Percentiles rank a stretch among this genome's conserved stretches.
Evolutionary conservation across 2,113 vertebrate species (phyloP).

Genomic region (Phrynosoma platyrhinos): DNA sequence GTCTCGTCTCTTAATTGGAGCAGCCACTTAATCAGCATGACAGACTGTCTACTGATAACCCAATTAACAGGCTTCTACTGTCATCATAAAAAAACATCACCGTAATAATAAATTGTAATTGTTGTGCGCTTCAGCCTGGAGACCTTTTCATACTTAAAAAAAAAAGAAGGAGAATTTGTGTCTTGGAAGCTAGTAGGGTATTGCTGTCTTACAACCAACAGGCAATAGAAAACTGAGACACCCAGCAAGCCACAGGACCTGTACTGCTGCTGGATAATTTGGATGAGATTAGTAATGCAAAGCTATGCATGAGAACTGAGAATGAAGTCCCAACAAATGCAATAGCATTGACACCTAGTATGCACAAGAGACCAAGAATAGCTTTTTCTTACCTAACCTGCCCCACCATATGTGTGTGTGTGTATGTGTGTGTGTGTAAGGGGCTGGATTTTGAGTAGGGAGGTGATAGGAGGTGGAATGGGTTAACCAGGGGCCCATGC

Average conservation of each 20-base stretch:
- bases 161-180: background rate
- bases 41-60: conserved; percentile 38
- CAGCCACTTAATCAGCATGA: conserved; percentile 58
- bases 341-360: background rate
- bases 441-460: background rate
- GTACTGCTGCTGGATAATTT: background rate
- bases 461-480: background rate
- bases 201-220: background rate
- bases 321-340: background rate
- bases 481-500: background rate
- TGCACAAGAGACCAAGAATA: too few species aligned
- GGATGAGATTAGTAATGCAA: background rate
- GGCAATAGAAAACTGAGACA: background rate
- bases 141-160: conserved; percentile 8
- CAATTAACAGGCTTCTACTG: conserved; percentile 60
- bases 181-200: background rate
- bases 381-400: background rate
- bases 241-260: background rate
- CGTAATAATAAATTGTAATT: conserved; percentile 49
- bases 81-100: conserved; percentile 42
- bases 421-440: background rate
- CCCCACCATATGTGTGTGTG: background rate
- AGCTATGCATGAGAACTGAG: background rate
- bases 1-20: conserved; percentile 47
- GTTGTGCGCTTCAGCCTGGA: conserved; percentile 40